phyloP scores from a whole-genome alignment of 2,888 invertebrate species.

The Pasiphila rectangulata region DNA sequence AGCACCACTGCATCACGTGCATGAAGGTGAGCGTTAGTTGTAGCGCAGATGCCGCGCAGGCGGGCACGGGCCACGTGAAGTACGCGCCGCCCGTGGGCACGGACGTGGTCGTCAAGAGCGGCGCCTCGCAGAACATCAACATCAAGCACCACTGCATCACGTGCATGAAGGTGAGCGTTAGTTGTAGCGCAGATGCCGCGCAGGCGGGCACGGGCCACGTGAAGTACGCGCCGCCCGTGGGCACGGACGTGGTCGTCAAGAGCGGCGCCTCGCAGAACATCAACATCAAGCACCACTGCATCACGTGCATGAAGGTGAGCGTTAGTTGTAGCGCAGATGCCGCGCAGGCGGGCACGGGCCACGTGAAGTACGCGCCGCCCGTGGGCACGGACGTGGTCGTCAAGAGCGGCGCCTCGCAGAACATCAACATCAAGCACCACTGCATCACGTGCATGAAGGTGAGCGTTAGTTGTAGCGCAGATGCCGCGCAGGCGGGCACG shows the following conservation, averaged over 20 bases:
- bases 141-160: slow-evolving; percentile 98
- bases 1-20: slow-evolving; percentile 97
- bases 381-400: slow-evolving; percentile 95
- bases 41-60: slow-evolving; percentile 44
- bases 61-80: slow-evolving; percentile 89
- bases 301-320: slow-evolving; percentile 95
- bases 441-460: slow-evolving; percentile 98
- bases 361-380: slow-evolving; percentile 91
- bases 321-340: slow-evolving; percentile 31
- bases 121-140: slow-evolving; percentile 90
- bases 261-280: slow-evolving; percentile 91
- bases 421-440: slow-evolving; percentile 95
- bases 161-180: slow-evolving; percentile 94
- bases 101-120: slow-evolving; percentile 95
- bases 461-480: too few relatives aligned
- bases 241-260: slow-evolving; percentile 95
- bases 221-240: slow-evolving; percentile 93
- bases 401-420: slow-evolving; percentile 91
- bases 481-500: too few relatives aligned
- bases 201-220: slow-evolving; percentile 86
- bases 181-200: slow-evolving; percentile 32
- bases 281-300: slow-evolving; percentile 96
- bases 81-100: slow-evolving; percentile 93
- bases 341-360: slow-evolving; percentile 84
- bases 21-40: slow-evolving; percentile 95